Evolutionary conservation across 2,797 vertebrate genomes (phyloP).

Genomic region (Tolypeutes matacus): DNA sequence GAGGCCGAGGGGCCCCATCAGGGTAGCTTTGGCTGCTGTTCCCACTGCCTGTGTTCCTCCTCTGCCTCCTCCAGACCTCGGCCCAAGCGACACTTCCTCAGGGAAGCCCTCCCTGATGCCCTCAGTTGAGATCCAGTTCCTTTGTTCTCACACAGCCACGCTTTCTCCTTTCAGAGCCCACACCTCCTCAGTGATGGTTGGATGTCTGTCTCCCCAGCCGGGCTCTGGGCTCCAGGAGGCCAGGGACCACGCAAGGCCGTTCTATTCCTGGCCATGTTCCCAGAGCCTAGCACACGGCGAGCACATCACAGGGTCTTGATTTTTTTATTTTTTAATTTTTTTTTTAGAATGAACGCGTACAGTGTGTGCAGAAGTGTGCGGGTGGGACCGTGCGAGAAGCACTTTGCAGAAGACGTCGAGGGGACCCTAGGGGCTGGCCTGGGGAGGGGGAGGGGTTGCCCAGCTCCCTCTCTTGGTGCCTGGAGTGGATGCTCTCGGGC

Average conservation of each 20-base stretch:
- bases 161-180: background rate
- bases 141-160: background rate
- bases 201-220: background rate
- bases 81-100: background rate
- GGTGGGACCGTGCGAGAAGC: accelerated
- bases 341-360: too few species aligned
- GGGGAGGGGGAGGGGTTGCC: accelerated
- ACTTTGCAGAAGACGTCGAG: background rate
- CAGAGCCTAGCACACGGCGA: background rate
- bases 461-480: background rate
- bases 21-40: background rate
- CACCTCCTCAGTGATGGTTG: background rate
- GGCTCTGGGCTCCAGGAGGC: background rate
- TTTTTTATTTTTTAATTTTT: too few species aligned
- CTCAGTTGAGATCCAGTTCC: background rate
- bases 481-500: background rate
- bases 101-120: background rate
- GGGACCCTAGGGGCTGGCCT: background rate
- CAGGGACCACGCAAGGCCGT: background rate
- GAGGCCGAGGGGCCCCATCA: background rate
- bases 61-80: background rate
- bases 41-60: background rate
- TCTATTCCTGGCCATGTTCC: background rate
- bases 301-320: background rate
- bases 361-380: accelerated